These are phyloP conservation scores for Sphaeridia pumilis DNA, from an alignment of 2,888 invertebrate species.

Conservation along the genomic window DNA sequence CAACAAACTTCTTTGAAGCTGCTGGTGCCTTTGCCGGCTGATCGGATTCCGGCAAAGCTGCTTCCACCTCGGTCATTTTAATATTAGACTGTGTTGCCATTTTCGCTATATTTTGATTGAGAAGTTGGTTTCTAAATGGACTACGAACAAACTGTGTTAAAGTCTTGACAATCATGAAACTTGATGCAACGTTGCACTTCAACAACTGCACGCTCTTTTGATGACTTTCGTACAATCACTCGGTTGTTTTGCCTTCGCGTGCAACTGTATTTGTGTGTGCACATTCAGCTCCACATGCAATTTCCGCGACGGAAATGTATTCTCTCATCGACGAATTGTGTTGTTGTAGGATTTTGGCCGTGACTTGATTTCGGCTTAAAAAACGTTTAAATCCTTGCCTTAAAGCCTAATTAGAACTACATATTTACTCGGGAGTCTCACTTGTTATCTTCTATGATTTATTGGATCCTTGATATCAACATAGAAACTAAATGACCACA, in stretches of 20 bases:
- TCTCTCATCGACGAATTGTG: no score
- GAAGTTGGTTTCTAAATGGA: neutral
- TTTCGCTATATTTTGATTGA: neutral
- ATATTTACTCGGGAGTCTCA: no score
- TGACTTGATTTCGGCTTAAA: no score
- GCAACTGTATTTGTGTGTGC: no score
- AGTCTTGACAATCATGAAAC: neutral
- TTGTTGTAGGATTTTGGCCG: no score
- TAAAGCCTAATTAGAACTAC: no score
- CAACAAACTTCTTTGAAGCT: neutral
- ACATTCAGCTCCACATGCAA: no score
- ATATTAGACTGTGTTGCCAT: neutral
- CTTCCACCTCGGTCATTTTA: constrained; percentile 1
- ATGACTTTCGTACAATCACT: neutral
- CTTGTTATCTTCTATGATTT: no score
- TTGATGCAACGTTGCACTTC: neutral
- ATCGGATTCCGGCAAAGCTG: neutral
- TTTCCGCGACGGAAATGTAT: neutral
- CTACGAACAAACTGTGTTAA: neutral
- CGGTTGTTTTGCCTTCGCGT: neutral
- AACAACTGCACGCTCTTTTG: neutral
- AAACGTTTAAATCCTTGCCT: no score
- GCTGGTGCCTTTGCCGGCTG: neutral
- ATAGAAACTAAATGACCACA: no score
- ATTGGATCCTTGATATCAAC: no score